phyloP scores from a whole-genome alignment of 2,888 invertebrate genomes.

The Nemurella pictetii region DNA sequence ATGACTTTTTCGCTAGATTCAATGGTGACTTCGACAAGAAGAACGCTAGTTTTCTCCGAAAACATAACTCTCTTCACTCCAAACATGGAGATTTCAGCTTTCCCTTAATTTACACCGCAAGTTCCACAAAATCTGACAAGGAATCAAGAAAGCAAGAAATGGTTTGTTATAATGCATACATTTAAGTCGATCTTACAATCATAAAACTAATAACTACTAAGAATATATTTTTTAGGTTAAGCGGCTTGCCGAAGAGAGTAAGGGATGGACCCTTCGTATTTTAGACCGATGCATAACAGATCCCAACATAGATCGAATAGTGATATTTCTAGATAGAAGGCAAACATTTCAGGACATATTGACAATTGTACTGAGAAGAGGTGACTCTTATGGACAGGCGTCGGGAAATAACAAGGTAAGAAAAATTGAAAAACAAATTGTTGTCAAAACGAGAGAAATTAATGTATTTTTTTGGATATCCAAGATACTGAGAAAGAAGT shows the following conservation, averaged over 20 bases:
- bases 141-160: neutral
- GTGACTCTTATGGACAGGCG: slow-evolving; percentile 45
- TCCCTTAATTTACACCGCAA: neutral
- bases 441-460: too few species aligned
- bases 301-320: slow-evolving; percentile 49
- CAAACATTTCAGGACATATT: slow-evolving; percentile 48
- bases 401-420: neutral
- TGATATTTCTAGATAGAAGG: slow-evolving; percentile 59
- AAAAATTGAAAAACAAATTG: neutral
- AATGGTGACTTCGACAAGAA: neutral
- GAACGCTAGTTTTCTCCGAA: neutral
- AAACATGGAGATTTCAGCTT: neutral
- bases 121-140: neutral
- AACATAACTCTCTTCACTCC: neutral
- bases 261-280: slow-evolving; percentile 56
- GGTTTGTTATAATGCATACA: neutral
- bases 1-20: neutral
- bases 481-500: too few species aligned
- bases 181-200: slow-evolving; percentile 37
- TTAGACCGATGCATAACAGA: neutral
- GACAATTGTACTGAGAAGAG: slow-evolving; percentile 45
- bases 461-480: too few species aligned
- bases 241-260: slow-evolving; percentile 54
- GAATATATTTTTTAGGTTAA: slow-evolving; percentile 44
- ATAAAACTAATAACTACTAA: neutral